Conservation (phyloP, 2,797 vertebrate species). For the Pseudotriccus pelzelni region DNA sequence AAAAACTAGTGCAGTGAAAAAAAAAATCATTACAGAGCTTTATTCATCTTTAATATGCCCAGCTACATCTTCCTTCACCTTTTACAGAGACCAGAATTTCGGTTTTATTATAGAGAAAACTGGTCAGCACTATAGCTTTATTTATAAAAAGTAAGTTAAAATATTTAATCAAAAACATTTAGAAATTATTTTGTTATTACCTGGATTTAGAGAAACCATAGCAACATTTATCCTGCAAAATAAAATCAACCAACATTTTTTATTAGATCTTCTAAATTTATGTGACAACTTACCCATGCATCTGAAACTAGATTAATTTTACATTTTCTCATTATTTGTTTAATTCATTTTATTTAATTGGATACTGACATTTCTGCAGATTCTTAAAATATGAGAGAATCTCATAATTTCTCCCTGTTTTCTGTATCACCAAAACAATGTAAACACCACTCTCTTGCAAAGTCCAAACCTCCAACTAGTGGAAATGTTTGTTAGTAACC, state of each 20-base stretch:
- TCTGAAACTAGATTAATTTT: neutral
- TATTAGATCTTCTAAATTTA: neutral
- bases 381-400: neutral
- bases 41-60: neutral
- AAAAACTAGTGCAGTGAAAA: constrained; percentile 9
- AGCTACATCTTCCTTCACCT: neutral
- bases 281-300: neutral
- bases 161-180: neutral
- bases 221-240: neutral
- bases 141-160: neutral
- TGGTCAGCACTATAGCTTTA: neutral
- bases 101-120: neutral
- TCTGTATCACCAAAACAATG: neutral
- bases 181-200: neutral
- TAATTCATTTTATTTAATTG: neutral
- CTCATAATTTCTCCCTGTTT: neutral
- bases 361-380: neutral
- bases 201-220: neutral
- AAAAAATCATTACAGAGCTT: neutral
- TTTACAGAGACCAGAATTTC: neutral
- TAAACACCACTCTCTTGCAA: neutral
- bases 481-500: neutral
- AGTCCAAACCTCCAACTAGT: neutral
- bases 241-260: neutral
- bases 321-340: neutral